Conservation (phyloP, 2,113 vertebrate genomes). For the Meleagris gallopavo region DNA sequence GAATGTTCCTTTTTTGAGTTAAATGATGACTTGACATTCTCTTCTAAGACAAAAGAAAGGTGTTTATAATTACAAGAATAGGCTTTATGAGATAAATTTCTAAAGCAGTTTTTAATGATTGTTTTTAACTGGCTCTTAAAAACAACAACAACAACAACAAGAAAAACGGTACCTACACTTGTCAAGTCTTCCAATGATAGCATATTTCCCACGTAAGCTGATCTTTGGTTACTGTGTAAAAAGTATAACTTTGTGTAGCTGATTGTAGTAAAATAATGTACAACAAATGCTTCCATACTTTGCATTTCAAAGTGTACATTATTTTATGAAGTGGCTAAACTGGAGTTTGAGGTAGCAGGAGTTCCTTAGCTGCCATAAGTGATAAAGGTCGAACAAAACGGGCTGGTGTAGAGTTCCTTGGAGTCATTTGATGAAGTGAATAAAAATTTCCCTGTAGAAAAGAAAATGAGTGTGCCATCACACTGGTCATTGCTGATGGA, state of each 20-base stretch:
- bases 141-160: not conserved
- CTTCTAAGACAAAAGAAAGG: not conserved
- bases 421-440: not conserved
- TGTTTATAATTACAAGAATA: not conserved
- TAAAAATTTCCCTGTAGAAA: not conserved
- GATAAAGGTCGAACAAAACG: not conserved
- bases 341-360: not conserved
- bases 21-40: not conserved
- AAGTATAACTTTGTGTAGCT: not conserved
- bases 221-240: not conserved
- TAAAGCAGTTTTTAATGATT: not conserved
- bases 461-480: constrained; percentile 2
- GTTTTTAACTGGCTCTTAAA: not conserved
- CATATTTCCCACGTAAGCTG: not conserved
- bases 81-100: not conserved
- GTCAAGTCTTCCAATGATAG: not conserved
- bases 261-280: not conserved
- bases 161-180: not conserved
- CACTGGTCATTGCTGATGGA: constrained; percentile 37
- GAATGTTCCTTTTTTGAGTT: not conserved
- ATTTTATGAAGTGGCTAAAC: not conserved
- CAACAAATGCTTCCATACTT: not conserved
- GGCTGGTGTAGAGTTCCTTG: not conserved
- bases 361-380: not conserved
- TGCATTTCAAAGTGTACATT: not conserved